These are phyloP conservation scores for Sebastes iracundus DNA, from an alignment of 2,797 vertebrate genomes.

Conservation along the genomic window DNA sequence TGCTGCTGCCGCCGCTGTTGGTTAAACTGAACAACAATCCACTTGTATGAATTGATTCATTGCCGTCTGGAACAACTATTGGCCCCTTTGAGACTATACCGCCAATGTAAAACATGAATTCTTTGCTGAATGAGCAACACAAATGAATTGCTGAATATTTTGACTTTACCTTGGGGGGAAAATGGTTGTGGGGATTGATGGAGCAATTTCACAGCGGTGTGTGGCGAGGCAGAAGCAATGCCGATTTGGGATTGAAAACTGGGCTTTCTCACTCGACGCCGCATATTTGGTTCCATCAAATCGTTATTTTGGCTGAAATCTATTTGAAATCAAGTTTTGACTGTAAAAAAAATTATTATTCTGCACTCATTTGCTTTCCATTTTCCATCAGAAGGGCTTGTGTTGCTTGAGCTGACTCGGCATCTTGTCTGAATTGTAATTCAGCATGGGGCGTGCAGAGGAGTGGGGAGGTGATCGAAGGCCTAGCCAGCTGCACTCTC, in stretches of 20 bases:
- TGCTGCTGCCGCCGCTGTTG: slow-evolving; percentile 1
- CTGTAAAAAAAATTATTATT: slow-evolving; percentile 1
- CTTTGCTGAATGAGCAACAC: slow-evolving; percentile 62
- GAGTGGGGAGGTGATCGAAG: slow-evolving; percentile 55
- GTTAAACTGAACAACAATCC: slow-evolving; percentile 44
- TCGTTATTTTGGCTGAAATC: neutral
- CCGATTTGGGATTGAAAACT: slow-evolving; percentile 10
- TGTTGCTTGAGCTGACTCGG: slow-evolving; percentile 66
- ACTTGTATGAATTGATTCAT: slow-evolving; percentile 63
- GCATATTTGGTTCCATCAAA: neutral
- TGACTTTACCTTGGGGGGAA: slow-evolving; percentile 36
- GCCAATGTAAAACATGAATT: slow-evolving; percentile 60
- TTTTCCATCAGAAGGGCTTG: slow-evolving; percentile 32
- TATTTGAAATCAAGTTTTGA: neutral
- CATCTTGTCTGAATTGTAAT: slow-evolving; percentile 69
- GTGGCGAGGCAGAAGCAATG: slow-evolving; percentile 20
- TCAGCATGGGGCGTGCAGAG: slow-evolving; percentile 35
- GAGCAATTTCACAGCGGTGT: slow-evolving; percentile 46
- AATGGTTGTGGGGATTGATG: slow-evolving; percentile 51
- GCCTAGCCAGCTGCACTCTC: slow-evolving; percentile 51
- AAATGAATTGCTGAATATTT: slow-evolving; percentile 70
- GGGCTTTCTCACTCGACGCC: neutral
- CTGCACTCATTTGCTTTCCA: neutral
- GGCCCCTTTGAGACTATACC: slow-evolving; percentile 53
- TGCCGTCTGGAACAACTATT: slow-evolving; percentile 37